phyloP scores from a whole-genome alignment of 2,797 vertebrate species.

The Graptemys geographica region DNA sequence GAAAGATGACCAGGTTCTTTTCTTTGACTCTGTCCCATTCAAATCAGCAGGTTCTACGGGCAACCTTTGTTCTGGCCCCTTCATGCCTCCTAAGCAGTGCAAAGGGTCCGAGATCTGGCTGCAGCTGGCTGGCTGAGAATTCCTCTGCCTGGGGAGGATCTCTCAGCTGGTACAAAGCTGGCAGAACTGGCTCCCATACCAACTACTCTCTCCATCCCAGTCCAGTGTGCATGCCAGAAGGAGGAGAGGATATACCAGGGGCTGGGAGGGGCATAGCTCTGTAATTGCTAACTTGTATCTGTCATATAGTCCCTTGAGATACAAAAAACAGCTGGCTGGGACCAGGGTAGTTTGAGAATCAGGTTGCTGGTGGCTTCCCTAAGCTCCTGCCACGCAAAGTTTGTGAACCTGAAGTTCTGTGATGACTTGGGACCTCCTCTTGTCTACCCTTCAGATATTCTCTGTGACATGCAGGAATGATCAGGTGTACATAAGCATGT shows the following conservation, averaged over 20 bases:
- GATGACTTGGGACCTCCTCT: neutral
- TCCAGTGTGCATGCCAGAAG: neutral
- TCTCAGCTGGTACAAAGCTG: neutral
- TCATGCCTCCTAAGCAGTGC: rapidly evolving
- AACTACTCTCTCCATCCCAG: too few relatives aligned
- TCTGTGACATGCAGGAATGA: neutral
- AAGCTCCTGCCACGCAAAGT: neutral
- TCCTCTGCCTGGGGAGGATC: rapidly evolving
- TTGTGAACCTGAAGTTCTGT: neutral
- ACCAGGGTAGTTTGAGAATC: neutral
- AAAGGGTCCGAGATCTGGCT: rapidly evolving
- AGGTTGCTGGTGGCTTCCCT: neutral
- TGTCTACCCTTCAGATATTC: neutral
- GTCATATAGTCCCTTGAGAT: rapidly evolving
- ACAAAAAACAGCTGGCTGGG: neutral
- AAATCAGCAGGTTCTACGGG: neutral
- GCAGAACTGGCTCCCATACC: neutral
- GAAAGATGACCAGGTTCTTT: rapidly evolving
- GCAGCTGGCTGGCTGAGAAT: rapidly evolving
- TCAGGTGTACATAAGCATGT: neutral
- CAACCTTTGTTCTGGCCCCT: neutral
- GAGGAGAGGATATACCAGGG: neutral
- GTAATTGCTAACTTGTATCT: neutral
- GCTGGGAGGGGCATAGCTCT: neutral
- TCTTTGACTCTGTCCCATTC: neutral